A percentile compares a stretch with the other conserved stretches of the same genome.
Conservation (phyloP, 2,888 invertebrate species). For the Pachliopta kotzebuea region DNA sequence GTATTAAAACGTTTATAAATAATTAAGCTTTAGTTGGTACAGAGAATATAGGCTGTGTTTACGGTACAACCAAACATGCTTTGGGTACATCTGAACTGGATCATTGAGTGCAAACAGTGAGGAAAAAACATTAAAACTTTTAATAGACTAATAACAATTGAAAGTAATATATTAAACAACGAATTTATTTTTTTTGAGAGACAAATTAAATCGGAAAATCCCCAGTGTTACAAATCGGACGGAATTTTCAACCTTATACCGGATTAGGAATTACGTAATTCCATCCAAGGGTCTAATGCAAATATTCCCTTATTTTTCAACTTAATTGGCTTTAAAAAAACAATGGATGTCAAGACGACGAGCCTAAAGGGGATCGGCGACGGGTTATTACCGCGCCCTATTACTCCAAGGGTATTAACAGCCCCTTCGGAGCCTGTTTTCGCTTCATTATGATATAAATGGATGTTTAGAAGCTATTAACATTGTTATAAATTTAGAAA, state of each 20-base stretch:
- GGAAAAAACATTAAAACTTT: too few species aligned
- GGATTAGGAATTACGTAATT: not conserved
- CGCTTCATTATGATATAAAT: not conserved
- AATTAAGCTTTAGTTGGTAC: too few species aligned
- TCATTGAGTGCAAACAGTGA: too few species aligned
- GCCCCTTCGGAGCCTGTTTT: not conserved
- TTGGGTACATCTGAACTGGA: too few species aligned
- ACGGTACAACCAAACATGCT: too few species aligned
- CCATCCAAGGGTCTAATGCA: not conserved
- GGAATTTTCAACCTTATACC: not conserved
- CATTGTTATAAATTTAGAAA: too few species aligned
- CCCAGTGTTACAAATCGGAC: not conserved
- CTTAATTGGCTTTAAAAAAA: constrained; percentile 1
- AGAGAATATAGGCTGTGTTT: too few species aligned
- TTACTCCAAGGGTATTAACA: not conserved
- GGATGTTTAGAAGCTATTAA: too few species aligned
- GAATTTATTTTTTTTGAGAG: not conserved
- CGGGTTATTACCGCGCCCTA: not conserved
- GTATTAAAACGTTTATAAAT: too few species aligned
- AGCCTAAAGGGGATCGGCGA: not conserved
- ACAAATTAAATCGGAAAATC: not conserved
- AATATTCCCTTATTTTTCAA: constrained; percentile 1
- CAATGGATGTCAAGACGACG: not conserved
- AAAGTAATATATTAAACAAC: not conserved
- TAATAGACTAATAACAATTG: too few species aligned